A percentile compares a stretch with the other conserved stretches of the same genome.
Conservation (phyloP, 1,140 invertebrate species). For the Drosophila ananassae region DNA sequence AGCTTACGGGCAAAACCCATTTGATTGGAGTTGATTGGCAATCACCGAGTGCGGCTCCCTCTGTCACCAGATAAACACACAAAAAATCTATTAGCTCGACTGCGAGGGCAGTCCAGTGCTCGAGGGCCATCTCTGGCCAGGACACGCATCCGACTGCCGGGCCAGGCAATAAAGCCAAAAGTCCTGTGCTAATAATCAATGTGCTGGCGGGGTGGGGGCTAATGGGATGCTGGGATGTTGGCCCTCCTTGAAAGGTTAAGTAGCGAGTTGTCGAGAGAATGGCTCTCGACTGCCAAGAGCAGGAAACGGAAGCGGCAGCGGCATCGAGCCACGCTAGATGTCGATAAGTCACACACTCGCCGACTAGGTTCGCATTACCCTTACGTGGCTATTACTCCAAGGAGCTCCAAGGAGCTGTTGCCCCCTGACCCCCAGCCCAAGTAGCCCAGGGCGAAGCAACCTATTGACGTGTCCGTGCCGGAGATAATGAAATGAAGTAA, state of each 20-base stretch:
- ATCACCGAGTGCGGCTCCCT: conserved; percentile 42
- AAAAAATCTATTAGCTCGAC: conserved; percentile 77
- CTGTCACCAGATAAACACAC: conserved; percentile 57
- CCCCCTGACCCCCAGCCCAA: conserved; percentile 21
- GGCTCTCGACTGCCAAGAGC: conserved; percentile 61
- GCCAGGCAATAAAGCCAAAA: conserved; percentile 26
- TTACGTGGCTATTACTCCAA: conserved; percentile 53
- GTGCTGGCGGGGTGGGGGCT: conserved; percentile 6
- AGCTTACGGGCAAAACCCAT: conserved; percentile 55
- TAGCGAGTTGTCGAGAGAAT: conserved; percentile 48
- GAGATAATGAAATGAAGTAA: conserved; percentile 61
- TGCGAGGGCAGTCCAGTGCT: conserved; percentile 40
- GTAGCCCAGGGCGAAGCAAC: background rate
- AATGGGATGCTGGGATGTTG: conserved; percentile 1
- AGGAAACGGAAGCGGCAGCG: conserved; percentile 68
- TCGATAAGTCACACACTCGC: conserved; percentile 75
- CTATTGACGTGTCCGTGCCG: conserved; percentile 44
- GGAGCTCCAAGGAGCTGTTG: conserved; percentile 13
- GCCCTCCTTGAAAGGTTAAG: conserved; percentile 70
- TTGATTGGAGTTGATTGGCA: conserved; percentile 75
- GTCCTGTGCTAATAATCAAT: conserved; percentile 52
- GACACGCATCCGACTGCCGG: conserved; percentile 30
- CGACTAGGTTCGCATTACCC: conserved; percentile 42
- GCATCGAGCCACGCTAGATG: conserved; percentile 56
- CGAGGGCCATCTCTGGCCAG: conserved; percentile 26